Conservation (phyloP, 1,140 invertebrate genomes). For the Nebria ingens region DNA sequence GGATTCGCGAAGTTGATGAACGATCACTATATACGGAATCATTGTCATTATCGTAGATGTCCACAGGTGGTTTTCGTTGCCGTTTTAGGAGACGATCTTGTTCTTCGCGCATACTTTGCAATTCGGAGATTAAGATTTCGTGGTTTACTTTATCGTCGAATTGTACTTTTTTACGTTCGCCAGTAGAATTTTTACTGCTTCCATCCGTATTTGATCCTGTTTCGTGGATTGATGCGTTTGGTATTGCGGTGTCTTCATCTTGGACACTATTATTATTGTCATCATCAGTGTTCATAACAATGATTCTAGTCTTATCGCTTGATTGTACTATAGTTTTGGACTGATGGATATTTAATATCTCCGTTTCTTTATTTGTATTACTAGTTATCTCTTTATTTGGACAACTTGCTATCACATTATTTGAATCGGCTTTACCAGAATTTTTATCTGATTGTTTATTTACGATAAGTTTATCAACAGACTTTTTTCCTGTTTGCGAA, state of each 20-base stretch:
- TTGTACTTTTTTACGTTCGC: constrained; percentile 28
- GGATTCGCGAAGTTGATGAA: constrained; percentile 31
- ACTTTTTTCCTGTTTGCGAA: background rate
- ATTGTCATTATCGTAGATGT: constrained; percentile 18
- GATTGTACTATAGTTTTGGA: background rate
- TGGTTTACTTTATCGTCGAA: constrained; percentile 45
- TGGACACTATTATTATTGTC: background rate
- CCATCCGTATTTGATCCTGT: background rate
- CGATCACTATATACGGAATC: constrained; percentile 20
- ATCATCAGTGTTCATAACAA: background rate
- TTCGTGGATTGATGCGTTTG: background rate
- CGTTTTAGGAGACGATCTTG: constrained; percentile 33
- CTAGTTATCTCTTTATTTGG: background rate
- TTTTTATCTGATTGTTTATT: background rate
- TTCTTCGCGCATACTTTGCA: constrained; percentile 42
- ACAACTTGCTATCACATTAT: background rate
- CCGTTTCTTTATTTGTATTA: background rate
- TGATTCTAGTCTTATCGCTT: background rate
- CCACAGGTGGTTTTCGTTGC: constrained; percentile 25
- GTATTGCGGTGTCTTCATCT: too few species aligned
- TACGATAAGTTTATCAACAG: background rate
- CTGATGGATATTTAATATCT: background rate
- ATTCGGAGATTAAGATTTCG: constrained; percentile 45
- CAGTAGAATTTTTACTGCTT: constrained; percentile 26
- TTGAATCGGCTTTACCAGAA: background rate